Conservation (phyloP, 2,797 vertebrate genomes). For the Anguilla marmorata region DNA sequence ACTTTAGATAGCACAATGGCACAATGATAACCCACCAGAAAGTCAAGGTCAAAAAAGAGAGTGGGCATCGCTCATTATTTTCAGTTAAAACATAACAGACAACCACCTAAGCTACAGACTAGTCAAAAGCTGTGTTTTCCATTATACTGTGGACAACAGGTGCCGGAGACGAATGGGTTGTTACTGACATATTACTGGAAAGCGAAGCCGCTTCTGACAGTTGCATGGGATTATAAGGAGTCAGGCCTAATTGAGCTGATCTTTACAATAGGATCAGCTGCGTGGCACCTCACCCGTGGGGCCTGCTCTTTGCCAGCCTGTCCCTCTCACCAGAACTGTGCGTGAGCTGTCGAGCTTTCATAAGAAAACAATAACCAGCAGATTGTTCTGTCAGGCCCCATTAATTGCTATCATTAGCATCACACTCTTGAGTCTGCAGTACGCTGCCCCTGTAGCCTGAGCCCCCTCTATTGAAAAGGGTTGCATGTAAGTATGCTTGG, state of each 20-base stretch:
- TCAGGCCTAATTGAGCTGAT: conserved; percentile 91
- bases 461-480: conserved; percentile 54
- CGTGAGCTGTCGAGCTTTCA: conserved; percentile 80
- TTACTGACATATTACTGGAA: conserved; percentile 49
- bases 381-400: conserved; percentile 99
- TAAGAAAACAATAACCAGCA: conserved; percentile 96
- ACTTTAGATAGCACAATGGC: neutral
- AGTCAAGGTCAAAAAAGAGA: neutral
- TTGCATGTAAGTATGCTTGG: neutral
- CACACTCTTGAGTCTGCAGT: conserved; percentile 83
- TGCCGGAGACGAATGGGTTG: neutral
- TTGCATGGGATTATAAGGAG: conserved; percentile 70
- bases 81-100: neutral
- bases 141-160: neutral
- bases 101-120: neutral
- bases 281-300: conserved; percentile 69
- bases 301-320: conserved; percentile 69
- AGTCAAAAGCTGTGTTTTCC: neutral
- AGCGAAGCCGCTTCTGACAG: conserved; percentile 78
- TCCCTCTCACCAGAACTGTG: conserved; percentile 68
- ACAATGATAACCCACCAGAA: neutral
- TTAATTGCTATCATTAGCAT: conserved; percentile 99
- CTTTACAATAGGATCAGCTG: conserved; percentile 89
- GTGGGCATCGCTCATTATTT: neutral
- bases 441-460: conserved; percentile 66